Conservation (phyloP, 1,140 invertebrate species). For the Yoshiicerus persimilis region DNA sequence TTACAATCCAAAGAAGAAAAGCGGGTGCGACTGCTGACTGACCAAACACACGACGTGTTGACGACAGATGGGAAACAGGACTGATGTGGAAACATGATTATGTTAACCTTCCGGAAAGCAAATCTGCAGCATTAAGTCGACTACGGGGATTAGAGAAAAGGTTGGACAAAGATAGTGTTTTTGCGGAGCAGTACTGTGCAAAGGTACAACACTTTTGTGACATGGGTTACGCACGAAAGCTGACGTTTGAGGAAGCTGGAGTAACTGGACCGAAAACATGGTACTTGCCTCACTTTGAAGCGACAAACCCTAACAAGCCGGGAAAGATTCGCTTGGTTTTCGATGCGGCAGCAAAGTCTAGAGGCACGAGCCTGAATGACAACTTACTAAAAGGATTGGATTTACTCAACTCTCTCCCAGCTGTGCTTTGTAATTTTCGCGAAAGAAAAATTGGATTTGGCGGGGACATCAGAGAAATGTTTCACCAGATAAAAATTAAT, state of each 20-base stretch:
- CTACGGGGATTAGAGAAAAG: background rate
- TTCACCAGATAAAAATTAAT: slow-evolving; percentile 16
- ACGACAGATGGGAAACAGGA: background rate
- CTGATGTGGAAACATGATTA: background rate
- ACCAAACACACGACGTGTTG: background rate
- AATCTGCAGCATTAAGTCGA: background rate
- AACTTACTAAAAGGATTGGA: slow-evolving; percentile 34
- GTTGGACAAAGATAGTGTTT: background rate
- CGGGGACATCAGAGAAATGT: background rate
- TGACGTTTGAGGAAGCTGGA: background rate
- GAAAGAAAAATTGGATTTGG: background rate
- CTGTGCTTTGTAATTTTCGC: slow-evolving; percentile 37
- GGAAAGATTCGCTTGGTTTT: slow-evolving; percentile 45
- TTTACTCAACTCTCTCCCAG: slow-evolving; percentile 22
- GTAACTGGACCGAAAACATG: background rate
- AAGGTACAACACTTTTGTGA: background rate
- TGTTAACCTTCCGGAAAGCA: background rate
- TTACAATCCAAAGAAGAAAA: too few species aligned
- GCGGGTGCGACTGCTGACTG: too few species aligned
- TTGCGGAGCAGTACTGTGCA: background rate
- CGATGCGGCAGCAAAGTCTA: slow-evolving; percentile 34
- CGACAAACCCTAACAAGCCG: slow-evolving; percentile 14
- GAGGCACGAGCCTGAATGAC: slow-evolving; percentile 32
- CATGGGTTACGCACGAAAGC: background rate
- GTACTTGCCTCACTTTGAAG: slow-evolving; percentile 42